These are phyloP conservation scores for Hypotaenidia philippensis DNA, from an alignment of 2,797 vertebrate genomes.

Conservation along the genomic window DNA sequence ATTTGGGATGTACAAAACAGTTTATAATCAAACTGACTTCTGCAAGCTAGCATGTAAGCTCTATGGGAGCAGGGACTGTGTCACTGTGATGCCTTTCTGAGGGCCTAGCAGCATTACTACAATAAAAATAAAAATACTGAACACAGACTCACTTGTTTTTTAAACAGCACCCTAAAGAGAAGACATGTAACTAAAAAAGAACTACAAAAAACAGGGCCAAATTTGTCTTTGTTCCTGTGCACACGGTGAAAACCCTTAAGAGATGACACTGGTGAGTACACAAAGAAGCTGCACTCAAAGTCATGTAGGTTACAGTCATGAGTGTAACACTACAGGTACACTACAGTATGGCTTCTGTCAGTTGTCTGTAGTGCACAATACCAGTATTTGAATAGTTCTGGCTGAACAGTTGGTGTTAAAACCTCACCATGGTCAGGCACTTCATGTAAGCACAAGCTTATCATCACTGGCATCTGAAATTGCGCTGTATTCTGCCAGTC, in stretches of 20 bases:
- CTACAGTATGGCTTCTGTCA: neutral
- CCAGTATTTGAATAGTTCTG: neutral
- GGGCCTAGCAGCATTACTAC: neutral
- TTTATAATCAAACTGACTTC: neutral
- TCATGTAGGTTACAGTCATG: neutral
- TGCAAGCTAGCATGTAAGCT: slow-evolving; percentile 56
- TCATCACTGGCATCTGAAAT: neutral
- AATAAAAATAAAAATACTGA: slow-evolving; percentile 62
- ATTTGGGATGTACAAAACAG: neutral
- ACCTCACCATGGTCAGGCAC: neutral
- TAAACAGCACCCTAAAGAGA: neutral
- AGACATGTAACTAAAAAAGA: neutral
- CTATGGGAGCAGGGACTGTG: slow-evolving; percentile 26
- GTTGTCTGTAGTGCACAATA: neutral
- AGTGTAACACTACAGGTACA: neutral
- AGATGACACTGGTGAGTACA: neutral
- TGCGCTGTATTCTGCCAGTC: neutral
- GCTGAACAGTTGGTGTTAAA: neutral
- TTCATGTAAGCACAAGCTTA: neutral
- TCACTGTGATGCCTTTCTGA: neutral
- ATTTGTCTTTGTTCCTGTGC: neutral
- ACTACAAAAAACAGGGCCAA: neutral
- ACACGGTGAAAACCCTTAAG: neutral
- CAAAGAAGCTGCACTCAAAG: neutral
- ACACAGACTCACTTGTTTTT: neutral